Evolutionary conservation across 1,140 invertebrate genomes (phyloP).

Genomic region (Eupeodes corollae): DNA sequence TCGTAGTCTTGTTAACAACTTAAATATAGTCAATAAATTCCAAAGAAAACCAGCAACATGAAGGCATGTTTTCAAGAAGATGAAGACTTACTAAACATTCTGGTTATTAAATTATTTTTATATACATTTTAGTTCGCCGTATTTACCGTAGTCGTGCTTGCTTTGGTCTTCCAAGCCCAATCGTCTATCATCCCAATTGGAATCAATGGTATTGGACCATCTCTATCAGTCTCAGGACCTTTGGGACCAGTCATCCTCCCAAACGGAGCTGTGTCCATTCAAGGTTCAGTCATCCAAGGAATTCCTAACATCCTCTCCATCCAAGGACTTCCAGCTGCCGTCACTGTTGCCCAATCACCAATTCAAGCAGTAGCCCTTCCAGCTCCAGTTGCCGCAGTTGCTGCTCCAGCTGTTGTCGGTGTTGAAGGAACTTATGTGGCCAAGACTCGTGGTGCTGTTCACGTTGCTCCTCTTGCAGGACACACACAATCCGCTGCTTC

Average conservation of each 20-base stretch:
- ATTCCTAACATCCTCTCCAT: too few relatives aligned
- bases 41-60: too few relatives aligned
- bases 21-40: too few relatives aligned
- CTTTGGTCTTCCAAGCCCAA: not conserved
- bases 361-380: too few relatives aligned
- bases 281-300: too few relatives aligned
- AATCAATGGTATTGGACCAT: not conserved
- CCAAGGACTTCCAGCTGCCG: too few relatives aligned
- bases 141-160: conserved; percentile 1
- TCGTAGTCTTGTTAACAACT: too few relatives aligned
- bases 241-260: too few relatives aligned
- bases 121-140: not conserved
- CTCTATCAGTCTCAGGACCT: not conserved
- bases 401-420: not conserved
- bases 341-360: not conserved
- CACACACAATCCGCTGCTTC: conserved; percentile 1
- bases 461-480: conserved; percentile 34
- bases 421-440: conserved; percentile 24
- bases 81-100: too few relatives aligned
- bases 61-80: too few relatives aligned
- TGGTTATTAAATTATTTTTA: not conserved
- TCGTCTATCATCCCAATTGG: not conserved
- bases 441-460: conserved; percentile 32
- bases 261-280: too few relatives aligned
- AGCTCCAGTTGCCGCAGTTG: not conserved